A percentile compares a stretch with the other conserved stretches of the same genome.
Evolutionary conservation across 2,797 vertebrate species (phyloP).

Genomic region (Falco rusticolus): DNA sequence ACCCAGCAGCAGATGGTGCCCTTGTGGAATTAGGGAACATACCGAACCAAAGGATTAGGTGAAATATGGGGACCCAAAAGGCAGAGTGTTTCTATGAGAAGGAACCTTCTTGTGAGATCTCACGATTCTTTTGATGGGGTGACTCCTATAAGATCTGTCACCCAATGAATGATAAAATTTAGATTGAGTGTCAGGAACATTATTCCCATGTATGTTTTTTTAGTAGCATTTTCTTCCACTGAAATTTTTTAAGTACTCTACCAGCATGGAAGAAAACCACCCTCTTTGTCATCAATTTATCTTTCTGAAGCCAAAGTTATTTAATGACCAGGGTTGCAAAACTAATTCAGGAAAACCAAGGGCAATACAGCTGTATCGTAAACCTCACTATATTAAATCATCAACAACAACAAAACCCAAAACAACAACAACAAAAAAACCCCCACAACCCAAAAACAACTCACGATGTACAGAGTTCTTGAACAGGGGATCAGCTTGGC

Average conservation of each 20-base stretch:
- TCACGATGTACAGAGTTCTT: not conserved
- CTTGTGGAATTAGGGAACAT: not conserved
- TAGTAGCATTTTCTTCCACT: not conserved
- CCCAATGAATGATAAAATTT: not conserved
- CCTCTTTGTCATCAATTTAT: not conserved
- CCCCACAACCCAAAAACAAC: not conserved
- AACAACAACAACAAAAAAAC: too few relatives aligned
- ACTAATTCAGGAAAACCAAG: not conserved
- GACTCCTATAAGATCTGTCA: not conserved
- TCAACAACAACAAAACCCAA: too few relatives aligned
- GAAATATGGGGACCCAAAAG: not conserved
- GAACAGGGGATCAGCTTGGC: not conserved
- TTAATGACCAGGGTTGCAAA: not conserved
- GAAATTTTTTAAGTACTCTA: not conserved
- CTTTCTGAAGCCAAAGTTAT: not conserved
- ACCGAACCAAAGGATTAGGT: rapidly evolving
- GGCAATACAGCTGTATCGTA: not conserved
- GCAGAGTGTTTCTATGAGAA: not conserved
- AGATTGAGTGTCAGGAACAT: not conserved
- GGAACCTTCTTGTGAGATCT: not conserved
- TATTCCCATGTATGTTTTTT: not conserved
- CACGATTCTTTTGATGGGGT: not conserved
- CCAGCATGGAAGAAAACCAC: not conserved
- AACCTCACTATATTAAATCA: not conserved
- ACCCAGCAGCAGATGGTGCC: not conserved